Conservation (phyloP, 2,888 invertebrate species). For the Amiota communis region DNA sequence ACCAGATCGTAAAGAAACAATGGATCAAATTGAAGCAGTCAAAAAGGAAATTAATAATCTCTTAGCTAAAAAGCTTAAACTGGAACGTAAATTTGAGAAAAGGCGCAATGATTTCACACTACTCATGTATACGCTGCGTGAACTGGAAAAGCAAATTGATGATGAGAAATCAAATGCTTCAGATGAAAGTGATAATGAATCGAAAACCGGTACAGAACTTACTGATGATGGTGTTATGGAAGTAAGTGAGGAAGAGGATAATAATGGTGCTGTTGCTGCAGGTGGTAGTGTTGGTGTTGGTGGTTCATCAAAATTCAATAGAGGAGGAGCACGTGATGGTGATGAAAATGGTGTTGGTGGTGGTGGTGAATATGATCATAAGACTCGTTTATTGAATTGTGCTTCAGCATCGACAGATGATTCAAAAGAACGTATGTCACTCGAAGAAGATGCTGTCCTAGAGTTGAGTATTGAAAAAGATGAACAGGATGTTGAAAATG, state of each 20-base stretch:
- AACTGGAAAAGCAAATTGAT: slow-evolving; percentile 85
- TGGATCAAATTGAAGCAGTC: slow-evolving; percentile 79
- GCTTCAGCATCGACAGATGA: slow-evolving; percentile 56
- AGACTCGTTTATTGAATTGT: slow-evolving; percentile 42
- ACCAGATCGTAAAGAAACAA: slow-evolving; percentile 88
- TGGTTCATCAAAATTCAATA: slow-evolving; percentile 48
- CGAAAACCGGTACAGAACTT: slow-evolving; percentile 38
- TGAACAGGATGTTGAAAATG: slow-evolving; percentile 59
- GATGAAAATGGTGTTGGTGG: slow-evolving; percentile 12
- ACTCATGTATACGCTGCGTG: slow-evolving; percentile 88
- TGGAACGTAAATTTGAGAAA: slow-evolving; percentile 85
- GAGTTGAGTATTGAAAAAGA: slow-evolving; percentile 68
- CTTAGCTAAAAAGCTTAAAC: slow-evolving; percentile 80
- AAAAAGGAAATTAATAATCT: slow-evolving; percentile 83
- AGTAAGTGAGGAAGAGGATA: slow-evolving; percentile 26
- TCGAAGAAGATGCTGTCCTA: slow-evolving; percentile 67
- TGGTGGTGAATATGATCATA: slow-evolving; percentile 3
- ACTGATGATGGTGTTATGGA: slow-evolving; percentile 42
- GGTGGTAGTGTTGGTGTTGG: slow-evolving; percentile 54
- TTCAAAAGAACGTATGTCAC: slow-evolving; percentile 61
- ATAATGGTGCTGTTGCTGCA: slow-evolving; percentile 35
- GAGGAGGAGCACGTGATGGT: slow-evolving; percentile 31
- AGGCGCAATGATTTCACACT: slow-evolving; percentile 93
- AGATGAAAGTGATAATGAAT: slow-evolving; percentile 48
- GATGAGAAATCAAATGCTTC: slow-evolving; percentile 78